Evolutionary conservation across 2,888 invertebrate species (phyloP), one percentile per base, ranked within the genome.

Genomic region (Galeopsomyia nigrocyanea): DNA sequence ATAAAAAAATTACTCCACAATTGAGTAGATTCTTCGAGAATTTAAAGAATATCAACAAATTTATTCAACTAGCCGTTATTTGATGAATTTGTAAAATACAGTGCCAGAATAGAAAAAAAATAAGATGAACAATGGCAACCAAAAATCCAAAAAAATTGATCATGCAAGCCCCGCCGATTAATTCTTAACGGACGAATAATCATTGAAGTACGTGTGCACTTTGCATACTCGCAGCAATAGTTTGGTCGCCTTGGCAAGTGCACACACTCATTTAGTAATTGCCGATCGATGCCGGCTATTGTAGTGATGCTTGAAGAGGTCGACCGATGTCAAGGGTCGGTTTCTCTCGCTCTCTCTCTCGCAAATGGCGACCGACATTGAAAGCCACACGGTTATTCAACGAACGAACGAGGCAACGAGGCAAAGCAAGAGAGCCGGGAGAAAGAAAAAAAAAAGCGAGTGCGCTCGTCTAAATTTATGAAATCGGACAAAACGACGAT

Each of bases 191-290:
- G 3, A 26, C 5, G 26, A 26, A 26, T 26, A 26, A 26, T 26
- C 26, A 3, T 2, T 26, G 26, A 26, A 26, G 26, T 26, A 55
- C 55, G 16, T 7, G 13, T 39, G 13, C 39, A 39, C 2, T 39
- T 39, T 39, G 39, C 39, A 39, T 39, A 39, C 7, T 39, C 39
- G 7, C 39, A 39, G 39, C 10, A 39, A 39, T 39, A 39, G 39
- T 13, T 39, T 9, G 39, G 39, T 39, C 13, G 39, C 39, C 7
- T 39, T 39, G 39, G 39, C 39, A 39, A 55, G 65, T 67, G 79
- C 70, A 79, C 75, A 78, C 75, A 78, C 76, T 79, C 78, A 77
- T 79, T 66, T 79, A 78, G 74, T 78, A 80, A 81, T 78, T 80
- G 79, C 78, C 78, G 79, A 83, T 82, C 80, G 78, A 79, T 80